A percentile compares a stretch with the other conserved stretches of the same genome.
phyloP scores from a whole-genome alignment of 2,888 invertebrate genomes.

The Psylliodes chrysocephalus region DNA sequence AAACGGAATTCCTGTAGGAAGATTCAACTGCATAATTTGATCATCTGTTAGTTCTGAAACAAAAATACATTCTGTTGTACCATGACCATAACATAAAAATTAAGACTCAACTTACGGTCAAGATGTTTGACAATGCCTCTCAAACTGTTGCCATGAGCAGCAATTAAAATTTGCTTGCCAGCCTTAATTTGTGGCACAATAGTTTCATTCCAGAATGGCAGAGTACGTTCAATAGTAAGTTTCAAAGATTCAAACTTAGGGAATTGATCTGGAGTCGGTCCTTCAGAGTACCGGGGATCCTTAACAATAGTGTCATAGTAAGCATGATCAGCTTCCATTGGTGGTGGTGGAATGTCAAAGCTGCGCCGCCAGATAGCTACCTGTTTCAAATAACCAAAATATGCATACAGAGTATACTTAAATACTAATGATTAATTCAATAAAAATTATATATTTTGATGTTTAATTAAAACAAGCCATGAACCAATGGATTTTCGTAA shows the following conservation, averaged over 20 bases:
- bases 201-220: slow-evolving; percentile 90
- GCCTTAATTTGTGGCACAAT: slow-evolving; percentile 88
- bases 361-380: slow-evolving; percentile 87
- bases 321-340: slow-evolving; percentile 82
- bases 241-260: slow-evolving; percentile 88
- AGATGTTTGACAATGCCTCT: slow-evolving; percentile 88
- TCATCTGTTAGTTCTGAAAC: slow-evolving; percentile 74
- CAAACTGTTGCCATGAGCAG: slow-evolving; percentile 89
- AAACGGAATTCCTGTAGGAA: slow-evolving; percentile 85
- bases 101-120: slow-evolving; percentile 47
- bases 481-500: too few species aligned
- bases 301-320: slow-evolving; percentile 83
- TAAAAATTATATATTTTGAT: too few species aligned
- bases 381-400: neutral
- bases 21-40: slow-evolving; percentile 78
- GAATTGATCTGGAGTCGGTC: slow-evolving; percentile 80
- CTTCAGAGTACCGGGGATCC: slow-evolving; percentile 76
- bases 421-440: too few species aligned
- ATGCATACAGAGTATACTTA: neutral
- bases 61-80: too few species aligned
- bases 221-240: slow-evolving; percentile 83
- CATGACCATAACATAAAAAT: too few species aligned
- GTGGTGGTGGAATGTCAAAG: slow-evolving; percentile 85
- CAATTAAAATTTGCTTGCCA: slow-evolving; percentile 84
- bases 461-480: too few species aligned